Evolutionary conservation across 2,888 invertebrate genomes (phyloP).

Genomic region (Phytoseiulus persimilis): DNA sequence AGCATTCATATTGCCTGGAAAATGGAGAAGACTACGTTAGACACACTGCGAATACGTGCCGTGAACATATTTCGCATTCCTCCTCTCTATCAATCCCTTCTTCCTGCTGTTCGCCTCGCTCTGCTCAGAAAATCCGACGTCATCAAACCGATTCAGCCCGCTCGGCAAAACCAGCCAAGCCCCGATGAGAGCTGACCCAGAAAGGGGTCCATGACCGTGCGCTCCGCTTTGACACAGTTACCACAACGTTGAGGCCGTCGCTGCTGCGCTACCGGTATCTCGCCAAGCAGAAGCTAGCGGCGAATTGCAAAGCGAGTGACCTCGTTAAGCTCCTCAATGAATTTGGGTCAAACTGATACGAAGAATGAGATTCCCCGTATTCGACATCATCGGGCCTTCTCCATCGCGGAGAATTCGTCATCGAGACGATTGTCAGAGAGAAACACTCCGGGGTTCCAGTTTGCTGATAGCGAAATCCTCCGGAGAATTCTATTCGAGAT

Average conservation of each 20-base stretch:
- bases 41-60: neutral
- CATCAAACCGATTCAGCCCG: neutral
- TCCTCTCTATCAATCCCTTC: neutral
- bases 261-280: neutral
- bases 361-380: neutral
- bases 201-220: slow-evolving; percentile 5
- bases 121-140: neutral
- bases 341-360: neutral
- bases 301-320: neutral
- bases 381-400: too few relatives aligned
- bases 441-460: too few relatives aligned
- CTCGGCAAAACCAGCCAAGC: neutral
- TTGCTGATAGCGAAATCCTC: too few relatives aligned
- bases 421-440: too few relatives aligned
- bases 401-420: too few relatives aligned
- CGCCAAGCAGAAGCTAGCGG: neutral
- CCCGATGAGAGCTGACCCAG: neutral
- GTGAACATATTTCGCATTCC: neutral
- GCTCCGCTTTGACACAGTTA: neutral
- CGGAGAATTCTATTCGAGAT: too few relatives aligned
- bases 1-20: neutral
- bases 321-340: neutral
- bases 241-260: neutral
- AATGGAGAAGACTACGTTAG: neutral
- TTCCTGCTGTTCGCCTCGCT: neutral